Percentiles rank a stretch among this genome's conserved stretches.
Evolutionary conservation across 2,888 invertebrate species (phyloP).

Genomic region (Caenorhabditis afra): DNA sequence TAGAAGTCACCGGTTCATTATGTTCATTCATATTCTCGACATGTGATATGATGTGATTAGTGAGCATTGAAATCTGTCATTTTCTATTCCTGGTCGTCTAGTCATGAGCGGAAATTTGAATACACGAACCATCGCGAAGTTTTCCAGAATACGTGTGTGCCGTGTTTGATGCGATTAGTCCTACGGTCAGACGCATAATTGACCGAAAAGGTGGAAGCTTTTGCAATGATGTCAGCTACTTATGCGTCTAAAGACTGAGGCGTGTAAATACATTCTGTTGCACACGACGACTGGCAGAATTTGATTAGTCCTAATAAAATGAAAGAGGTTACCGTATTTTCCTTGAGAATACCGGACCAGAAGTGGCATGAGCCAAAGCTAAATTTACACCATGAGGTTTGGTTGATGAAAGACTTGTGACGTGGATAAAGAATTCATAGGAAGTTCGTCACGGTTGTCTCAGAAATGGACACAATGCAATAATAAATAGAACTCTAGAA

Average conservation of each 20-base stretch:
- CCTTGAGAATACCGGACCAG: too few species aligned
- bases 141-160: constrained; percentile 32
- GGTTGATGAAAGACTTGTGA: too few species aligned
- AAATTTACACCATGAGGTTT: constrained; percentile 1
- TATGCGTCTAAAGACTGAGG: constrained; percentile 1
- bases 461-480: background rate
- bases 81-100: background rate
- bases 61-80: background rate
- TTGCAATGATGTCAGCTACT: constrained; percentile 28
- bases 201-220: constrained; percentile 8
- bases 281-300: background rate
- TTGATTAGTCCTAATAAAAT: background rate
- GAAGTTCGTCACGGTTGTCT: constrained; percentile 1
- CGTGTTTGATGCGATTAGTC: constrained; percentile 24
- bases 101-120: too few species aligned
- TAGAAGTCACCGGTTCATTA: background rate
- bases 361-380: background rate
- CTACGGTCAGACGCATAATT: constrained; percentile 8
- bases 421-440: constrained; percentile 7
- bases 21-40: constrained; percentile 3
- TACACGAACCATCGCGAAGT: background rate
- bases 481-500: background rate
- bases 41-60: background rate
- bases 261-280: constrained; percentile 13
- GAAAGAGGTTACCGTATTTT: too few species aligned